Evolutionary conservation across 2,888 invertebrate genomes (phyloP).

Genomic region (Nudaria mundana): DNA sequence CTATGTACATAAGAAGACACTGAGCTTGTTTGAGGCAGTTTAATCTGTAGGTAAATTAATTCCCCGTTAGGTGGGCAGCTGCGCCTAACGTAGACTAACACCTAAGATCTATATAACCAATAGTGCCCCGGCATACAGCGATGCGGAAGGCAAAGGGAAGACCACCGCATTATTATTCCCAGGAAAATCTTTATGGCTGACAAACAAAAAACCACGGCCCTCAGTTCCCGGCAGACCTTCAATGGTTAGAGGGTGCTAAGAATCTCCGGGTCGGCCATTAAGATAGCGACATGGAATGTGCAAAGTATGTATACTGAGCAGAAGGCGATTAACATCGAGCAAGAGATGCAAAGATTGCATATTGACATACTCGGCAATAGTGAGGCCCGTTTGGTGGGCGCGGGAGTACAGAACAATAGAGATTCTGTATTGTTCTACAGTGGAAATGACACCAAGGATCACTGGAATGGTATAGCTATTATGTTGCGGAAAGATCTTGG

Average conservation of each 20-base stretch:
- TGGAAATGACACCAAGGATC: no score
- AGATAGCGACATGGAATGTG: neutral
- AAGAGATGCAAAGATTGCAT: neutral
- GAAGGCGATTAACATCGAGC: neutral
- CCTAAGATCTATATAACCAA: no score
- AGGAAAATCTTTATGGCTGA: neutral
- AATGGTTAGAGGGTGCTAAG: neutral
- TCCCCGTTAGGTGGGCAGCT: no score
- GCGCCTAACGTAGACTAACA: no score
- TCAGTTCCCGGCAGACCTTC: slow-evolving; percentile 10
- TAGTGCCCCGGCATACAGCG: no score
- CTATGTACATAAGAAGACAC: no score
- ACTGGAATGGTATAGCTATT: neutral
- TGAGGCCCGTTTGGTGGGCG: neutral
- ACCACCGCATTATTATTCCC: neutral
- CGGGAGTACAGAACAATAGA: neutral
- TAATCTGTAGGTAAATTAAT: no score
- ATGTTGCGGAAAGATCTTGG: neutral
- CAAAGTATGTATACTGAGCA: neutral
- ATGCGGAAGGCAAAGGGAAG: neutral
- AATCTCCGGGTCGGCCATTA: neutral
- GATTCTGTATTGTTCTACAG: neutral
- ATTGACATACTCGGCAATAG: neutral
- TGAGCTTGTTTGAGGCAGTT: no score
- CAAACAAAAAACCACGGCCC: neutral